These are phyloP conservation scores for Forbesichthys papilliferus DNA, from an alignment of 2,113 vertebrate genomes.

Conservation along the genomic window DNA sequence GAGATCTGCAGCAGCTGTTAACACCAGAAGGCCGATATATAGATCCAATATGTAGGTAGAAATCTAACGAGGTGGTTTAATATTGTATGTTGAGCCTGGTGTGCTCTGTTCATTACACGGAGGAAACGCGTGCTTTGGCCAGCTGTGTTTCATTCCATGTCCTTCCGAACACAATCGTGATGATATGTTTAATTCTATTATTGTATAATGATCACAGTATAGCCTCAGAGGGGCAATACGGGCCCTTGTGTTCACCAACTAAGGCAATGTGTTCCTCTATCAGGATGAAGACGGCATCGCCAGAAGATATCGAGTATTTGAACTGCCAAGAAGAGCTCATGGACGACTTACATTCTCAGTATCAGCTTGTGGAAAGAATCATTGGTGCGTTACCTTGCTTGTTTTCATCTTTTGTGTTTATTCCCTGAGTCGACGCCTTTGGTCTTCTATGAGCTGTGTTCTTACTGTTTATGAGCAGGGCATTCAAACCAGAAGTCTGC, in stretches of 20 bases:
- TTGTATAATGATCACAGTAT: too few species aligned
- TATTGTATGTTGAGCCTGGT: too few species aligned
- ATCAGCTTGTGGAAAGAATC: slow-evolving; percentile 96
- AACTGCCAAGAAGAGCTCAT: slow-evolving; percentile 97
- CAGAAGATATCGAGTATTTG: slow-evolving; percentile 98
- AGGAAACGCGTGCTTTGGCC: too few species aligned
- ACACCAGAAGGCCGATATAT: background rate
- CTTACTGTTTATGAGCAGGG: slow-evolving; percentile 68
- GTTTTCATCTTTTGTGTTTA: background rate
- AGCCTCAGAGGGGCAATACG: too few species aligned
- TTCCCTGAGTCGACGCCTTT: background rate
- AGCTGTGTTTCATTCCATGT: background rate
- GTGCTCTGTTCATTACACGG: too few species aligned
- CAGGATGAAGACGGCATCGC: slow-evolving; percentile 94
- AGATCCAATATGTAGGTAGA: too few species aligned
- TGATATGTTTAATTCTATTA: too few species aligned
- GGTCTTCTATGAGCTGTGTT: background rate
- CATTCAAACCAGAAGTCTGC: slow-evolving; percentile 98
- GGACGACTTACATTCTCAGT: slow-evolving; percentile 95
- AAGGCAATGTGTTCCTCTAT: background rate
- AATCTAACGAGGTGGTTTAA: too few species aligned
- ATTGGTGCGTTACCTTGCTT: slow-evolving; percentile 80
- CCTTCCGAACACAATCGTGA: too few species aligned
- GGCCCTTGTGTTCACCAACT: too few species aligned
- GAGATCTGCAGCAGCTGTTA: slow-evolving; percentile 20